A percentile compares a stretch with the other conserved stretches of the same genome.
Evolutionary conservation across 2,888 invertebrate genomes (phyloP).

Genomic region (Drosophila basisetae): DNA sequence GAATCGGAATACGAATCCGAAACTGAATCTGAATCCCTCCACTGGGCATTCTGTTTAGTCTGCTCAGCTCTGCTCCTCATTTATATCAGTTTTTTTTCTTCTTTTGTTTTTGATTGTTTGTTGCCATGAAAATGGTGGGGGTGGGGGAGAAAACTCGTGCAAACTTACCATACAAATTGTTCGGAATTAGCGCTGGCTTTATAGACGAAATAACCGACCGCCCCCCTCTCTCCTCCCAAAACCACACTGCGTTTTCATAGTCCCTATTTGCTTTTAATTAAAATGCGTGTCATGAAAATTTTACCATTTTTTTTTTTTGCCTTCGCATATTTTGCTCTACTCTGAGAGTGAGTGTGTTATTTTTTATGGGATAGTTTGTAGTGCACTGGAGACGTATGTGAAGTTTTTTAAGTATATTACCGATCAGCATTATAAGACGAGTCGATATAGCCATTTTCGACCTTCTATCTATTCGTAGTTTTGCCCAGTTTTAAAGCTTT

Average conservation of each 20-base stretch:
- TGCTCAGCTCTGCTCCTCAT: conserved; percentile 4
- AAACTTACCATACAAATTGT: conserved; percentile 68
- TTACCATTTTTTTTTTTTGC: conserved; percentile 23
- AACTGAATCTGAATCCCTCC: conserved; percentile 35
- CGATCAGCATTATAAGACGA: background rate
- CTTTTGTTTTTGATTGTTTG: conserved; percentile 10
- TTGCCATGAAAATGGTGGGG: conserved; percentile 17
- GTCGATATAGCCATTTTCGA: background rate
- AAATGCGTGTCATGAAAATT: conserved; percentile 76
- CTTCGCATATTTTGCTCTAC: conserved; percentile 20
- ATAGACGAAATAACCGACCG: background rate
- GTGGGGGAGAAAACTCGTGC: conserved; percentile 33
- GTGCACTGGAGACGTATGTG: background rate
- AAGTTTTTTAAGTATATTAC: background rate
- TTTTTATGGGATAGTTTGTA: background rate
- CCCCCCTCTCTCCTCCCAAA: background rate
- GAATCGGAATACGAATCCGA: conserved; percentile 19
- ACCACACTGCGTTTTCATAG: conserved; percentile 18
- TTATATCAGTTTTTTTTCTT: conserved; percentile 17
- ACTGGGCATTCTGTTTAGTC: conserved; percentile 36
- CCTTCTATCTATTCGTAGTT: background rate
- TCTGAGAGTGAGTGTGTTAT: background rate
- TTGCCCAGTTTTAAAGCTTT: background rate
- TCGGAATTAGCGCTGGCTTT: conserved; percentile 63
- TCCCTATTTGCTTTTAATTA: conserved; percentile 78